These are phyloP conservation scores for Ictalurus furcatus DNA, from an alignment of 2,113 vertebrate genomes.

Conservation along the genomic window DNA sequence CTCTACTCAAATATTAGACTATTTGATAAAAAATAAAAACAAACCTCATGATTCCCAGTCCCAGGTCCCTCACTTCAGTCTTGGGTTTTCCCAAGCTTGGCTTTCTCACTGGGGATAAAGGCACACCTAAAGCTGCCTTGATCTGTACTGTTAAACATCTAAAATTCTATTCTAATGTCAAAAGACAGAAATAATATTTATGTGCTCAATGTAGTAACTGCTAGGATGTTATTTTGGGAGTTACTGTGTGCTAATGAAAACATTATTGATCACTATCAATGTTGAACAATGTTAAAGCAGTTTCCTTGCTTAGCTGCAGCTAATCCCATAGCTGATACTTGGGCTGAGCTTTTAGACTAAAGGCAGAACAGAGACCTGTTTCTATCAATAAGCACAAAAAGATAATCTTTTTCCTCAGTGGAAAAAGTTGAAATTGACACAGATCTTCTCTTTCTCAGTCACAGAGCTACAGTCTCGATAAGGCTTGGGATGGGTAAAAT, in stretches of 20 bases:
- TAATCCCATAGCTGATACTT: constrained; percentile 56
- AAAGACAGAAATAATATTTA: neutral
- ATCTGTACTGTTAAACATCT: neutral
- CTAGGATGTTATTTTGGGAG: constrained; percentile 38
- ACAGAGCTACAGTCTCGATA: neutral
- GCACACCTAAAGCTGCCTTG: neutral
- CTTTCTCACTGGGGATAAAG: neutral
- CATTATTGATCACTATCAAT: constrained; percentile 69
- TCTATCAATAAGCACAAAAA: constrained; percentile 41
- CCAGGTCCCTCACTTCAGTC: neutral
- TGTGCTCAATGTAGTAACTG: constrained; percentile 24
- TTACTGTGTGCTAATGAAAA: constrained; percentile 65
- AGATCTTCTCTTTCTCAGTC: constrained; percentile 22
- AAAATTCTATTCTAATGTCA: constrained; percentile 2
- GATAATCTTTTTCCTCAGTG: constrained; percentile 32
- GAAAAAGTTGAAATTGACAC: constrained; percentile 36
- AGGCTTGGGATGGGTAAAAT: constrained; percentile 12
- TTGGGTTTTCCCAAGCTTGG: neutral
- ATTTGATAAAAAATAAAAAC: neutral
- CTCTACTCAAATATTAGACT: neutral
- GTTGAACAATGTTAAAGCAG: constrained; percentile 62
- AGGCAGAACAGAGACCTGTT: constrained; percentile 31
- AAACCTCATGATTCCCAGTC: neutral
- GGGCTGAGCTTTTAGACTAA: constrained; percentile 57
- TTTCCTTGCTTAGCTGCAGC: constrained; percentile 59